These are phyloP conservation scores for Drosophila yooni DNA, from an alignment of 2,888 invertebrate genomes.

Conservation along the genomic window DNA sequence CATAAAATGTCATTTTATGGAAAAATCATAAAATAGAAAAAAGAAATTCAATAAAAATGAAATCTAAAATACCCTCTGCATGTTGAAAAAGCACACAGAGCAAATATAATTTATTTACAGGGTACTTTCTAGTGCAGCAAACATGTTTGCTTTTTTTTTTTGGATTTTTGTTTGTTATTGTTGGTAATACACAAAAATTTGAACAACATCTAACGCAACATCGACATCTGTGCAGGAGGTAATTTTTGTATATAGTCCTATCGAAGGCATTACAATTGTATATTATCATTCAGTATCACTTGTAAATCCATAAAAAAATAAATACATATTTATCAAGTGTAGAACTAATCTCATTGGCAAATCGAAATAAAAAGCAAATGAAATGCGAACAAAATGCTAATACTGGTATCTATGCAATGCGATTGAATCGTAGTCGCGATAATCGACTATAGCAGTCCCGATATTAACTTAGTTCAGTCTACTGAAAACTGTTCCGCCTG, in stretches of 20 bases:
- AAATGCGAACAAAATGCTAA: too few relatives aligned
- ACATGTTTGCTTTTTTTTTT: too few relatives aligned
- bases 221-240: conserved; percentile 6
- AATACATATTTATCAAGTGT: too few relatives aligned
- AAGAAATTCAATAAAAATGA: too few relatives aligned
- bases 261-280: not conserved
- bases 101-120: not conserved
- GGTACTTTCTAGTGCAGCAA: not conserved
- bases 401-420: too few relatives aligned
- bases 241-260: not conserved
- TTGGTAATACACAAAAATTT: not conserved
- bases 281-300: too few relatives aligned
- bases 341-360: too few relatives aligned
- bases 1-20: conserved; percentile 5
- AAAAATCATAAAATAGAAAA: not conserved
- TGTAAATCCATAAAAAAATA: too few relatives aligned
- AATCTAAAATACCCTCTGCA: not conserved
- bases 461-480: not conserved
- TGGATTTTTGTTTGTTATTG: not conserved
- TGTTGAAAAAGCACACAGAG: not conserved
- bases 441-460: too few relatives aligned
- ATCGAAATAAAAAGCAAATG: too few relatives aligned
- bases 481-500: not conserved
- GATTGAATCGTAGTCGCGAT: too few relatives aligned
- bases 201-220: not conserved